These are phyloP conservation scores for Ophioderma brevispina DNA, from an alignment of 35 echinoderm and acorn worm species.

Conservation along the genomic window DNA sequence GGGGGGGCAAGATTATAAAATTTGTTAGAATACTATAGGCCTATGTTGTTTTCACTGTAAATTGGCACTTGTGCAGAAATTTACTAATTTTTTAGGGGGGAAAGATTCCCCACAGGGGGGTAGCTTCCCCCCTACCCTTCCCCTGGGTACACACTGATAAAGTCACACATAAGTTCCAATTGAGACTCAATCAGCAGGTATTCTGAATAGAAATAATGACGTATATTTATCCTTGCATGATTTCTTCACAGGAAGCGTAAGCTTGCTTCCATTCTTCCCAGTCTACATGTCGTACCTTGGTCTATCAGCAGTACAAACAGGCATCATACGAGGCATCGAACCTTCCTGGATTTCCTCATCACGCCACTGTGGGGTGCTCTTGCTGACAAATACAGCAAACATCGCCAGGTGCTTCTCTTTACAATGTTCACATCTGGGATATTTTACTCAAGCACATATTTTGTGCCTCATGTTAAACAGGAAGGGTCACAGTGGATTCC, in stretches of 20 bases:
- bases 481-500: neutral
- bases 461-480: neutral
- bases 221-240: neutral
- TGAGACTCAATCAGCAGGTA: neutral
- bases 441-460: neutral
- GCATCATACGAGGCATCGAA: slow-evolving; percentile 84
- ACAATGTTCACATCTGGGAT: neutral
- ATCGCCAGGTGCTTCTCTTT: slow-evolving; percentile 53
- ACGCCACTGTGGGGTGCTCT: slow-evolving; percentile 84
- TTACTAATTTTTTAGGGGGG: too few species aligned
- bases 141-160: neutral
- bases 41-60: too few species aligned
- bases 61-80: neutral
- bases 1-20: too few species aligned
- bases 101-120: neutral
- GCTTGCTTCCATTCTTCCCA: slow-evolving; percentile 79
- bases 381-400: slow-evolving; percentile 85
- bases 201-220: neutral
- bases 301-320: slow-evolving; percentile 62
- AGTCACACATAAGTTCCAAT: neutral
- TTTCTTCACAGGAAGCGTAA: slow-evolving; percentile 50
- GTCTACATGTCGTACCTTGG: slow-evolving; percentile 80
- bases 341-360: slow-evolving; percentile 68
- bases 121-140: neutral
- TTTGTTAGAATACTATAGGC: too few species aligned